Evolutionary conservation across 1,140 invertebrate genomes (phyloP).

Genomic region (Thaumatotibia leucotreta): DNA sequence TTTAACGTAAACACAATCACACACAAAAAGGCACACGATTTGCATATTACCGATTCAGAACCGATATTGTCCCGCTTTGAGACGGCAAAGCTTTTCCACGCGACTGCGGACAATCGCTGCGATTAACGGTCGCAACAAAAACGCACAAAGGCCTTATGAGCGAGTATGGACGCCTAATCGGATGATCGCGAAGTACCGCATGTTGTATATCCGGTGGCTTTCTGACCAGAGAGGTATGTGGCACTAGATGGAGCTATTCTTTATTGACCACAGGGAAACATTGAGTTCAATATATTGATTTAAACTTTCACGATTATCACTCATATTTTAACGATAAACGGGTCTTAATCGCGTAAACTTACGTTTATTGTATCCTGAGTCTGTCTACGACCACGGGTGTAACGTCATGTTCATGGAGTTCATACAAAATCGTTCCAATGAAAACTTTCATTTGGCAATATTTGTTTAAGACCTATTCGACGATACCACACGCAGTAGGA

Average conservation of each 20-base stretch:
- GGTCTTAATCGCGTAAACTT: too few relatives aligned
- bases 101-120: slow-evolving; percentile 1
- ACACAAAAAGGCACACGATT: background rate
- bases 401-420: too few relatives aligned
- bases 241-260: background rate
- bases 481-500: too few relatives aligned
- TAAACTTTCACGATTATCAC: too few relatives aligned
- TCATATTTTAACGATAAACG: too few relatives aligned
- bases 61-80: slow-evolving; percentile 4
- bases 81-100: background rate
- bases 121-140: slow-evolving; percentile 12
- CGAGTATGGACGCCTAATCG: slow-evolving; percentile 12
- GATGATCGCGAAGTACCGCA: slow-evolving; percentile 17
- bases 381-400: too few relatives aligned
- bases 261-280: too few relatives aligned
- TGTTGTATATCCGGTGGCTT: slow-evolving; percentile 10
- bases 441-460: too few relatives aligned
- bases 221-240: background rate
- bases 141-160: slow-evolving; percentile 15
- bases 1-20: background rate
- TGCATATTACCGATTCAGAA: background rate
- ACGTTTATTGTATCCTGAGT: too few relatives aligned
- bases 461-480: too few relatives aligned
- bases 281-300: too few relatives aligned
- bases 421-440: too few relatives aligned